Evolutionary conservation across 2,113 vertebrate species (phyloP).

Genomic region (Heptranchias perlo): DNA sequence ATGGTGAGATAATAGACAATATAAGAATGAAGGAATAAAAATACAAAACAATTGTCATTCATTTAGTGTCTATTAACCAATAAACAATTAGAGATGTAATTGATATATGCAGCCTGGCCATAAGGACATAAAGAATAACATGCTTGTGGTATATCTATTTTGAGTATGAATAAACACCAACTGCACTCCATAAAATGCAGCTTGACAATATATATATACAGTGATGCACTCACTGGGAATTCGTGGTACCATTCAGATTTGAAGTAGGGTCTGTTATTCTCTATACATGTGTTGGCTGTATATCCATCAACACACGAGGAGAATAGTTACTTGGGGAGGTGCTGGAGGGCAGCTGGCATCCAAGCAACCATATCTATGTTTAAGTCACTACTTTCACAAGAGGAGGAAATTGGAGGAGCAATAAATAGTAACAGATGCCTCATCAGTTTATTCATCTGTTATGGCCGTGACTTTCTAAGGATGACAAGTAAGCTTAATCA

Average conservation of each 20-base stretch:
- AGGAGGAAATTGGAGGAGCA: not conserved
- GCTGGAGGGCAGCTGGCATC: not conserved
- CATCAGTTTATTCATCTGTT: not conserved
- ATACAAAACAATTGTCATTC: not conserved
- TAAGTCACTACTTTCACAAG: not conserved
- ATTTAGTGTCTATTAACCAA: not conserved
- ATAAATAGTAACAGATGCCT: not conserved
- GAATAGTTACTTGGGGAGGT: not conserved
- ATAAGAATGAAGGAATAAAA: not conserved
- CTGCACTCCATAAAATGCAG: not conserved
- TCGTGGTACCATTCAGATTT: not conserved
- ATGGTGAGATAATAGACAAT: not conserved
- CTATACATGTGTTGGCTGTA: not conserved
- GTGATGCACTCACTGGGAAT: not conserved
- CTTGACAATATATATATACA: not conserved
- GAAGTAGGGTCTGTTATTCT: not conserved
- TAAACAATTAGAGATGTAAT: not conserved
- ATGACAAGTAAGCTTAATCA: constrained; percentile 13
- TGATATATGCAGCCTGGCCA: not conserved
- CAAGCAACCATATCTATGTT: not conserved
- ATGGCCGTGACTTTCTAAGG: not conserved
- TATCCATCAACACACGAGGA: not conserved
- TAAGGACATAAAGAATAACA: not conserved
- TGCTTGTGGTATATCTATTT: not conserved
- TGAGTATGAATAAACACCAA: not conserved